Evolutionary conservation across 2,797 vertebrate species (phyloP).

Genomic region (Cirrhinus molitorella): DNA sequence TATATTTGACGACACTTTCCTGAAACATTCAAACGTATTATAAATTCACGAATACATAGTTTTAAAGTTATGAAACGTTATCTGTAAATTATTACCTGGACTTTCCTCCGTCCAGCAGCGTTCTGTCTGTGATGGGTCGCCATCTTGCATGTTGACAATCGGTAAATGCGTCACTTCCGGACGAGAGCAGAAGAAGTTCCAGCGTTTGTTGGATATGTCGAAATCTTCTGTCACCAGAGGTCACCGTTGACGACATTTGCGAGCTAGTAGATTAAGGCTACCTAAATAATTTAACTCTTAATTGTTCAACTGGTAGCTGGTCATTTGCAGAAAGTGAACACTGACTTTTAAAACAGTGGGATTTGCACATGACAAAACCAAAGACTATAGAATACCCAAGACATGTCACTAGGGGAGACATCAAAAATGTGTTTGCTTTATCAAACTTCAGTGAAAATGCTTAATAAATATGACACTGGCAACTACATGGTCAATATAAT

Average conservation of each 20-base stretch:
- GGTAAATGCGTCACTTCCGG: conserved; percentile 84
- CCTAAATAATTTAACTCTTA: neutral
- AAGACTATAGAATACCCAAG: no score
- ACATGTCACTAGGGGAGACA: no score
- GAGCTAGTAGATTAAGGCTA: neutral
- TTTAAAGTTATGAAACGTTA: neutral
- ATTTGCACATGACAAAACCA: neutral
- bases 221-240: neutral
- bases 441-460: neutral
- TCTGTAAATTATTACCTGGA: conserved; percentile 85
- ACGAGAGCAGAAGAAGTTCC: neutral
- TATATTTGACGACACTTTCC: neutral
- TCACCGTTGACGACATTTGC: neutral
- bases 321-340: neutral
- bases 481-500: neutral
- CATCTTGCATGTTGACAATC: conserved; percentile 99
- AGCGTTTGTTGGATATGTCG: neutral
- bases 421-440: neutral
- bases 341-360: neutral
- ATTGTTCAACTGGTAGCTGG: neutral
- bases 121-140: conserved; percentile 99
- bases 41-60: neutral
- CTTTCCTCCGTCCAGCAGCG: conserved; percentile 98
- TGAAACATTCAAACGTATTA: neutral
- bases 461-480: neutral